Percentiles rank a stretch among this genome's conserved stretches.
Conservation (phyloP, 2,888 invertebrate genomes). For the Folsomia candida region DNA sequence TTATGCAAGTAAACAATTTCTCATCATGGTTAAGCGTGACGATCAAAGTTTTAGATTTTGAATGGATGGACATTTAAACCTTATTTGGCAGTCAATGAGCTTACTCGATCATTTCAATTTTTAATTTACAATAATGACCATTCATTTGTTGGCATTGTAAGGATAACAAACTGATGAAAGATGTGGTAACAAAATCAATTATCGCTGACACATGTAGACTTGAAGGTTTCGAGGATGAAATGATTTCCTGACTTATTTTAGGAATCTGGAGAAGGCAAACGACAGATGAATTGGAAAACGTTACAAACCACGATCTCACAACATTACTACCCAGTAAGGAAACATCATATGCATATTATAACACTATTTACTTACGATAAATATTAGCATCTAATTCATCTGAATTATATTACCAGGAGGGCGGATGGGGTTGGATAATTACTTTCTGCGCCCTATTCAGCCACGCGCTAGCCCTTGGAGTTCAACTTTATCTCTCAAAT, state of each 20-base stretch:
- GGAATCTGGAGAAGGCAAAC: conserved; percentile 46
- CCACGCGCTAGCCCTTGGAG: conserved; percentile 71
- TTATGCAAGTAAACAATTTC: not conserved
- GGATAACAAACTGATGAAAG: no score
- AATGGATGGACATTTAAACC: conserved; percentile 20
- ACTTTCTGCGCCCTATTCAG: conserved; percentile 69
- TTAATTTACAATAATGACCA: not conserved
- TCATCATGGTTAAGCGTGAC: not conserved
- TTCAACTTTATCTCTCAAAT: conserved; percentile 61
- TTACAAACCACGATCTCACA: no score
- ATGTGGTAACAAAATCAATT: no score
- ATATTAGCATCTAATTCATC: no score
- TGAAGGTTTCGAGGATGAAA: no score
- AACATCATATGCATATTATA: no score
- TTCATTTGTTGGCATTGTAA: no score
- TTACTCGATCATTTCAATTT: not conserved
- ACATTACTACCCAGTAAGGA: conserved; percentile 69
- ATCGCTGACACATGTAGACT: no score
- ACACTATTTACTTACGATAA: no score
- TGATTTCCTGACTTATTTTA: conserved; percentile 7
- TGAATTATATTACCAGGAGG: conserved; percentile 66
- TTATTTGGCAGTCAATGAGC: conserved; percentile 22
- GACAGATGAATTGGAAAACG: conserved; percentile 52
- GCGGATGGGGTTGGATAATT: conserved; percentile 84
- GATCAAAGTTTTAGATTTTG: not conserved